These are phyloP conservation scores for Porphyrio hochstetteri DNA, from an alignment of 2,113 vertebrate species.

Conservation along the genomic window DNA sequence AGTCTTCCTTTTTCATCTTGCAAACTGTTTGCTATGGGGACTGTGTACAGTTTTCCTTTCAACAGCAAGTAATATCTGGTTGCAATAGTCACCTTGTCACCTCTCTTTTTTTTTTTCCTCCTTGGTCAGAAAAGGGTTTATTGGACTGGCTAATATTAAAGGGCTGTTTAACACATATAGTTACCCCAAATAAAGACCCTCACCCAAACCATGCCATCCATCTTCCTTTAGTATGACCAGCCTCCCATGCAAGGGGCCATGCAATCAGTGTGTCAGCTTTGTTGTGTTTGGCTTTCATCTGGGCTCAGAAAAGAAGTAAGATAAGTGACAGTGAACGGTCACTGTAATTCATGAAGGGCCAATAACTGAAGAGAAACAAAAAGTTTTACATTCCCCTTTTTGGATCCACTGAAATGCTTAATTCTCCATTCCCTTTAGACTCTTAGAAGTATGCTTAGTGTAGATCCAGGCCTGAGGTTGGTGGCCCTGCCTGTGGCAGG, in stretches of 20 bases:
- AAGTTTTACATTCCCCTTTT: constrained; percentile 20
- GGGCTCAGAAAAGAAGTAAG: constrained; percentile 49
- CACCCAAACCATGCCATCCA: constrained; percentile 49
- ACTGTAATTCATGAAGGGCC: constrained; percentile 19
- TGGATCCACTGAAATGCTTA: neutral
- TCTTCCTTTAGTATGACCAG: constrained; percentile 54
- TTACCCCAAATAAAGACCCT: neutral
- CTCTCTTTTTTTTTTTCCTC: neutral
- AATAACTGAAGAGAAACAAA: constrained; percentile 25
- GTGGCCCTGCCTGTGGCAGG: too few relatives aligned
- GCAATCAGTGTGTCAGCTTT: constrained; percentile 36
- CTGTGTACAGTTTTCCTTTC: neutral
- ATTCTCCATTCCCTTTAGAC: neutral
- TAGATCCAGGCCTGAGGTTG: too few relatives aligned
- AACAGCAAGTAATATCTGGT: neutral
- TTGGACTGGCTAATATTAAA: constrained; percentile 30
- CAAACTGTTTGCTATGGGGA: neutral
- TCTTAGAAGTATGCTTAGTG: neutral
- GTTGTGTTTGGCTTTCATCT: constrained; percentile 53
- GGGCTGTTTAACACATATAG: constrained; percentile 31
- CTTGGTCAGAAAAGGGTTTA: neutral
- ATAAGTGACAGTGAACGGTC: constrained; percentile 53
- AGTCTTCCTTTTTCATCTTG: neutral
- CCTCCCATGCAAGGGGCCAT: constrained; percentile 50
- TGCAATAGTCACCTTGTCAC: neutral